Percentiles rank a stretch among this genome's conserved stretches.
These are phyloP conservation scores for Carassius carassius DNA, from an alignment of 2,113 vertebrate species.

Conservation along the genomic window DNA sequence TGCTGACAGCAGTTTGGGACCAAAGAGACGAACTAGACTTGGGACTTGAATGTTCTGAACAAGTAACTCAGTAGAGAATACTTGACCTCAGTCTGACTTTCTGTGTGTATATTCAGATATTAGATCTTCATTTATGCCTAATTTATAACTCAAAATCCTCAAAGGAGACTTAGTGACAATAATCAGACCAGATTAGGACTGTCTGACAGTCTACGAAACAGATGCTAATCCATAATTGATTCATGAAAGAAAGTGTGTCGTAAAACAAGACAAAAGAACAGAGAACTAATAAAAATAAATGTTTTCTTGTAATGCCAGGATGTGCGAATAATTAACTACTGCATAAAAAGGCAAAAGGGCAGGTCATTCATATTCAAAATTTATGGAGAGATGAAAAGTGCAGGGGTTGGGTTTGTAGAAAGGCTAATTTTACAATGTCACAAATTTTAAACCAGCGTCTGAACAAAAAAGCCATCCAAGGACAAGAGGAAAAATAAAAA, in stretches of 20 bases:
- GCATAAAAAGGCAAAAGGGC: constrained; percentile 45
- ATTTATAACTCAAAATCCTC: not conserved
- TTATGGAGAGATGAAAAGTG: constrained; percentile 43
- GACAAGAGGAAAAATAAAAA: constrained; percentile 17
- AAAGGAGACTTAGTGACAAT: not conserved
- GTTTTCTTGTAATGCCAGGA: constrained; percentile 45
- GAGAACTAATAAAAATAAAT: constrained; percentile 58
- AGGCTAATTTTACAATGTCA: constrained; percentile 46
- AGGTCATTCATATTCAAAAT: constrained; percentile 39
- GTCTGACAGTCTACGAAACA: constrained; percentile 5
- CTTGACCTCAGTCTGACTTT: constrained; percentile 6
- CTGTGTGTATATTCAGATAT: not conserved
- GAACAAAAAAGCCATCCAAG: constrained; percentile 30
- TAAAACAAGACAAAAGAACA: constrained; percentile 34
- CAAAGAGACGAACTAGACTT: not conserved
- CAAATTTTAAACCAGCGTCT: constrained; percentile 15
- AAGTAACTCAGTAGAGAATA: not conserved
- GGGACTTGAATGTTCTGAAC: not conserved
- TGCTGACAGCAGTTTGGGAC: not conserved
- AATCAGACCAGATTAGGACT: constrained; percentile 2
- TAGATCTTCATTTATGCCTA: constrained; percentile 1
- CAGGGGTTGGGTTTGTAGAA: constrained; percentile 2
- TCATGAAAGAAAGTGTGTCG: constrained; percentile 33
- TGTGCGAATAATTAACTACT: constrained; percentile 59
- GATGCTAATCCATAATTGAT: constrained; percentile 60